These are phyloP conservation scores for Metellina segmentata DNA, from an alignment of 2,888 invertebrate species.

Conservation along the genomic window DNA sequence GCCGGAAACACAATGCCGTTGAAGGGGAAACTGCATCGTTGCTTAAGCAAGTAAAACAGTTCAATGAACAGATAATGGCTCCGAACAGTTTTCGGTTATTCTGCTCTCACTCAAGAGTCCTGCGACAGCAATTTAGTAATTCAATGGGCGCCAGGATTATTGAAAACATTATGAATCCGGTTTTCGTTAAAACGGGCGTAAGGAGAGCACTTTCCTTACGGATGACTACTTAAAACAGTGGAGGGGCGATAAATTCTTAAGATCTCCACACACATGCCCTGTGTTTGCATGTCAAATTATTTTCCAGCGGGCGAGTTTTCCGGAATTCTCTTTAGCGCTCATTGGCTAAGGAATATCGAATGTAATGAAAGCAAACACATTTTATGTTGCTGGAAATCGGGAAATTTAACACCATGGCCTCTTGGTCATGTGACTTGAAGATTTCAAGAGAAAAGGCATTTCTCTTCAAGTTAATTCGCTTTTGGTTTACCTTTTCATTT, in stretches of 20 bases:
- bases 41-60: neutral
- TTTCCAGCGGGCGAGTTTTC: neutral
- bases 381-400: neutral
- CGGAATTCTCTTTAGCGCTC: neutral
- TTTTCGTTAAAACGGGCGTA: too few species aligned
- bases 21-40: neutral
- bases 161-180: neutral
- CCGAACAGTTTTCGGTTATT: neutral
- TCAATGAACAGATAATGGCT: slow-evolving; percentile 1
- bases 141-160: neutral
- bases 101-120: neutral
- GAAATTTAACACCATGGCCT: neutral
- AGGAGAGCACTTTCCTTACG: neutral
- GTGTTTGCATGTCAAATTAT: neutral
- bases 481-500: neutral
- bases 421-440: neutral
- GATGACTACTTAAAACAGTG: neutral
- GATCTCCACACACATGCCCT: neutral
- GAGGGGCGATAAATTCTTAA: neutral
- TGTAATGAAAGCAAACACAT: neutral
- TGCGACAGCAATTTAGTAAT: neutral
- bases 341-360: neutral
- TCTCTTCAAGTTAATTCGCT: neutral
- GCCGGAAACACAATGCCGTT: neutral
- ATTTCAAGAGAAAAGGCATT: neutral